Evolutionary conservation across 2,888 invertebrate species (phyloP).

Genomic region (Chydorus sphaericus): DNA sequence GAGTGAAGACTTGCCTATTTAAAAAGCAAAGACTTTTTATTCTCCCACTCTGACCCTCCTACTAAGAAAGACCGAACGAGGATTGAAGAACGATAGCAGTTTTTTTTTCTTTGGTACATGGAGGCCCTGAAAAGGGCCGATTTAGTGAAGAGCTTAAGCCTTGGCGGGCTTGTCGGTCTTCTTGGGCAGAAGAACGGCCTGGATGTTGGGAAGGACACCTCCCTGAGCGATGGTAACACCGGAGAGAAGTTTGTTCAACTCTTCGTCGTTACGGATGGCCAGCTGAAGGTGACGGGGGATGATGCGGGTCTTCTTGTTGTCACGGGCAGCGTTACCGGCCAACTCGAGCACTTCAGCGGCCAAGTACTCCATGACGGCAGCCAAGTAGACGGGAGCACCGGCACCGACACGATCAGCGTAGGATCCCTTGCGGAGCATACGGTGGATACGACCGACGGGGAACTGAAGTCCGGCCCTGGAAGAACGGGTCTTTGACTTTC

Average conservation of each 20-base stretch:
- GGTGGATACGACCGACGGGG: conserved; percentile 25
- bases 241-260: conserved; percentile 32
- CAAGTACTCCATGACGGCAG: conserved; percentile 32
- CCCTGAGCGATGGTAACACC: conserved; percentile 40
- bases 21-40: no score
- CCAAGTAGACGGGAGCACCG: conserved; percentile 28
- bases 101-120: no score
- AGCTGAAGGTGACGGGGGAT: conserved; percentile 32
- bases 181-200: conserved; percentile 34
- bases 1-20: no score
- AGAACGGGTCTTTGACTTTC: conserved; percentile 34
- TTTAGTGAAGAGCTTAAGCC: no score
- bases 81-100: no score
- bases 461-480: conserved; percentile 25
- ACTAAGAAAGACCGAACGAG: no score
- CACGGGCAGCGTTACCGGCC: conserved; percentile 34
- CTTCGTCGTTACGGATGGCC: conserved; percentile 33
- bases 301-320: conserved; percentile 33
- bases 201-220: conserved; percentile 37
- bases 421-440: conserved; percentile 42
- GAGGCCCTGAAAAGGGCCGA: no score
- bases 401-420: conserved; percentile 36
- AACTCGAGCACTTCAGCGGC: conserved; percentile 34
- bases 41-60: no score
- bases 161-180: conserved; percentile 25